Conservation (phyloP, 2,888 invertebrate genomes). For the Rhaphigaster nebulosa region DNA sequence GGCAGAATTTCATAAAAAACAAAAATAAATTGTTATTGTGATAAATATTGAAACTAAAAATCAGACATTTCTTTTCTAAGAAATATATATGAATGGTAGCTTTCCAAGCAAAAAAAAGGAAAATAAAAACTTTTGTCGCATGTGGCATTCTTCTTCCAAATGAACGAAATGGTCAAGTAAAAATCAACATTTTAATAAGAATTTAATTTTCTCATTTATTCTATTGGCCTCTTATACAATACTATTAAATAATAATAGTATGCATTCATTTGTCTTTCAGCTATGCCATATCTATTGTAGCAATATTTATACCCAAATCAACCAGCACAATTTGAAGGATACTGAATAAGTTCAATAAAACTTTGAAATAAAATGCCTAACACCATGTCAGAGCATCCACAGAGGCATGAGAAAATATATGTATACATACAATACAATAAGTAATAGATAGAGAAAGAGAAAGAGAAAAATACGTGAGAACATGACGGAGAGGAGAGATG, state of each 20-base stretch:
- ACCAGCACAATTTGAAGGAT: slow-evolving; percentile 8
- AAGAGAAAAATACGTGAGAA: slow-evolving; percentile 22
- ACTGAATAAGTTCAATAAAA: neutral
- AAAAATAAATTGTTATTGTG: no score
- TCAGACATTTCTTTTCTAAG: no score
- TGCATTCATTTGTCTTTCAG: neutral
- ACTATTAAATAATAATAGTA: neutral
- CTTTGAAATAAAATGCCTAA: neutral
- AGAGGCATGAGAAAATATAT: slow-evolving; percentile 44
- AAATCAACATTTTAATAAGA: no score
- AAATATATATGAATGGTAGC: no score
- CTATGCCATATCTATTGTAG: neutral
- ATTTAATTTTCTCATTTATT: neutral
- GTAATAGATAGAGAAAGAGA: slow-evolving; percentile 49
- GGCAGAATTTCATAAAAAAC: no score
- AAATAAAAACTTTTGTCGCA: no score
- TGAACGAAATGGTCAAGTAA: no score
- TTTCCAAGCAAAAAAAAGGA: no score
- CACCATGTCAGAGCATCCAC: slow-evolving; percentile 16
- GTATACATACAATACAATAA: slow-evolving; percentile 45
- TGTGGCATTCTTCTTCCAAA: no score
- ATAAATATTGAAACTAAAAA: no score
- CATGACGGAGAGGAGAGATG: slow-evolving; percentile 28
- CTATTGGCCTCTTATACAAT: neutral
- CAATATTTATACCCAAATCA: neutral